Conservation (phyloP, 92 coral and sea anemone species). For the Paragorgia papillata region DNA sequence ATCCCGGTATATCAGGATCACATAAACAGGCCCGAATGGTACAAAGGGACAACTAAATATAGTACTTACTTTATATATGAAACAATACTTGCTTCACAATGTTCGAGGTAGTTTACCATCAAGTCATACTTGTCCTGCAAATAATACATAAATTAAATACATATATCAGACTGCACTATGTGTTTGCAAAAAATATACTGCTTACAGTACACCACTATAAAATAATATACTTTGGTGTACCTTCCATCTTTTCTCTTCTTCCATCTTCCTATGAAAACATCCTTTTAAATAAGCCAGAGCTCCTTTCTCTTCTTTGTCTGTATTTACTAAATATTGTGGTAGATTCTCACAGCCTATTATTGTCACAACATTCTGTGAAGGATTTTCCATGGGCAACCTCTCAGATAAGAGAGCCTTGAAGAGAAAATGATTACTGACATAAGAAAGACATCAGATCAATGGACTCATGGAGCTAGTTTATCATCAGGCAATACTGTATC, state of each 20-base stretch:
- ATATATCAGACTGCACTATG: not conserved
- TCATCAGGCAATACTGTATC: too few species aligned
- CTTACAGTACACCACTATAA: too few species aligned
- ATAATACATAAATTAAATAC: not conserved
- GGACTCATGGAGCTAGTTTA: too few species aligned
- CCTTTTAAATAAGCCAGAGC: slow-evolving; percentile 70
- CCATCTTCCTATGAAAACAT: slow-evolving; percentile 70
- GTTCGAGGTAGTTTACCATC: not conserved
- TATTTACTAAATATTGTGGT: slow-evolving; percentile 67
- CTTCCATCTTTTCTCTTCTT: slow-evolving; percentile 71
- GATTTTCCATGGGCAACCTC: slow-evolving; percentile 75
- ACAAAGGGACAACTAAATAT: too few species aligned
- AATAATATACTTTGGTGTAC: slow-evolving; percentile 40
- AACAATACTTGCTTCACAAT: slow-evolving; percentile 3
- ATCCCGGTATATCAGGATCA: too few species aligned
- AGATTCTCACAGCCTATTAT: slow-evolving; percentile 65
- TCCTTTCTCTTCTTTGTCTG: slow-evolving; percentile 83
- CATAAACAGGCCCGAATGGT: too few species aligned
- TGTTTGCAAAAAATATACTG: too few species aligned
- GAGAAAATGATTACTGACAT: not conserved
- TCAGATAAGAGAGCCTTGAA: slow-evolving; percentile 85
- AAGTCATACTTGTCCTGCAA: slow-evolving; percentile 28
- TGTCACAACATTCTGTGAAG: slow-evolving; percentile 66
- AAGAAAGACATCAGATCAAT: not conserved
- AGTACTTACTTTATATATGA: slow-evolving; percentile 29